Evolutionary conservation across 2,113 vertebrate species (phyloP).

Genomic region (Puffinus mauretanicus): DNA sequence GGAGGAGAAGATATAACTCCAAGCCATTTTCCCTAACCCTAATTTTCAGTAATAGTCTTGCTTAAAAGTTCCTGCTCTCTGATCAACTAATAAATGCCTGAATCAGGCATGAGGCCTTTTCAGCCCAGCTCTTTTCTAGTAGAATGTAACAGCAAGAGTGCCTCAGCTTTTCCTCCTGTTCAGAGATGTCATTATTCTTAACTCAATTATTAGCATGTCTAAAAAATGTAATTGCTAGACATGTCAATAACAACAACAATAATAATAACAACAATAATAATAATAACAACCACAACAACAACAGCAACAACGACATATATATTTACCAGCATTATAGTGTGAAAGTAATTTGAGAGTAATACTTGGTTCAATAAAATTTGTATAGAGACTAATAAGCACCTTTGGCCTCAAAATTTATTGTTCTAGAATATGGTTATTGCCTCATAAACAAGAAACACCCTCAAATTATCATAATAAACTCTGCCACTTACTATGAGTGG

Average conservation of each 20-base stretch:
- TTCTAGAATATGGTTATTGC: neutral
- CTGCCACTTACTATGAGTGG: neutral
- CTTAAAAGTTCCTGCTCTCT: neutral
- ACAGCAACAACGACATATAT: neutral
- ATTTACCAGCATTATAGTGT: neutral
- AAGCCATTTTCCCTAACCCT: neutral
- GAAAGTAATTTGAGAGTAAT: neutral
- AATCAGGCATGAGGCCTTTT: neutral
- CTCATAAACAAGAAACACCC: neutral
- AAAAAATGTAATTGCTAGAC: neutral
- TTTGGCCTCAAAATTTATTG: neutral
- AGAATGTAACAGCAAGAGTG: neutral
- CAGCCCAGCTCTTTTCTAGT: neutral
- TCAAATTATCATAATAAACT: slow-evolving; percentile 26
- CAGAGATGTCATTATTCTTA: neutral
- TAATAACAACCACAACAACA: neutral
- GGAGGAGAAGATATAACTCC: neutral
- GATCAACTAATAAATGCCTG: fast-evolving
- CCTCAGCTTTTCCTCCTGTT: neutral
- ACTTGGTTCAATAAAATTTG: neutral
- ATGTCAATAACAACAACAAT: neutral
- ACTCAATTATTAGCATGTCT: neutral
- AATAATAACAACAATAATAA: neutral
- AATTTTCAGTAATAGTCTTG: neutral
- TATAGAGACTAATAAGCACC: neutral